A percentile compares a stretch with the other conserved stretches of the same genome.
These are phyloP conservation scores for Macrosteles quadrilineatus DNA, from an alignment of 1,140 invertebrate genomes.

Conservation along the genomic window DNA sequence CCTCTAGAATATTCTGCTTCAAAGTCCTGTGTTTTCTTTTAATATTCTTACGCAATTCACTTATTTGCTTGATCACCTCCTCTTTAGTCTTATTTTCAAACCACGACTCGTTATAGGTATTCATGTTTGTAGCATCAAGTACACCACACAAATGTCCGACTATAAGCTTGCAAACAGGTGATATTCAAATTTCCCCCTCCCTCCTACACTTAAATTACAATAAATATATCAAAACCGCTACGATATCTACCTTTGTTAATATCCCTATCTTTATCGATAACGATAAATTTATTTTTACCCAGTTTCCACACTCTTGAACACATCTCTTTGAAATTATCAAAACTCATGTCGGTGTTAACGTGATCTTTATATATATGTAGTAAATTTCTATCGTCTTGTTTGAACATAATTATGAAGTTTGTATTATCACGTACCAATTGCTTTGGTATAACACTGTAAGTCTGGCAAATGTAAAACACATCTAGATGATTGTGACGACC, in stretches of 20 bases:
- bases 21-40: constrained; percentile 1
- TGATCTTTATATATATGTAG: constrained; percentile 51
- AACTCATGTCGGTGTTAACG: constrained; percentile 47
- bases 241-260: constrained; percentile 41
- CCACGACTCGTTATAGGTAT: neutral
- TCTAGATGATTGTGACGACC: constrained; percentile 48
- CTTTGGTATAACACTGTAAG: constrained; percentile 50
- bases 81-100: constrained; percentile 14
- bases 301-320: constrained; percentile 38
- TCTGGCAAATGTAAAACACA: constrained; percentile 49
- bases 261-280: constrained; percentile 44
- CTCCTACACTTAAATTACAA: constrained; percentile 4
- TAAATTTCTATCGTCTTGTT: constrained; percentile 51
- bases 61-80: neutral
- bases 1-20: neutral
- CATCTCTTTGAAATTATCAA: constrained; percentile 37
- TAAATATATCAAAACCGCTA: constrained; percentile 43
- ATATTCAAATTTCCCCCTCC: too few relatives aligned
- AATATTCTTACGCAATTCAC: constrained; percentile 1
- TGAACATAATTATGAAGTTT: constrained; percentile 49
- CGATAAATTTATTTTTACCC: constrained; percentile 43
- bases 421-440: constrained; percentile 51
- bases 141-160: too few relatives aligned
- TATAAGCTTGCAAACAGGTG: too few relatives aligned
- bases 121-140: too few relatives aligned